These are phyloP conservation scores for Cecropterus lyciades DNA, from an alignment of 1,140 invertebrate genomes.

Conservation along the genomic window DNA sequence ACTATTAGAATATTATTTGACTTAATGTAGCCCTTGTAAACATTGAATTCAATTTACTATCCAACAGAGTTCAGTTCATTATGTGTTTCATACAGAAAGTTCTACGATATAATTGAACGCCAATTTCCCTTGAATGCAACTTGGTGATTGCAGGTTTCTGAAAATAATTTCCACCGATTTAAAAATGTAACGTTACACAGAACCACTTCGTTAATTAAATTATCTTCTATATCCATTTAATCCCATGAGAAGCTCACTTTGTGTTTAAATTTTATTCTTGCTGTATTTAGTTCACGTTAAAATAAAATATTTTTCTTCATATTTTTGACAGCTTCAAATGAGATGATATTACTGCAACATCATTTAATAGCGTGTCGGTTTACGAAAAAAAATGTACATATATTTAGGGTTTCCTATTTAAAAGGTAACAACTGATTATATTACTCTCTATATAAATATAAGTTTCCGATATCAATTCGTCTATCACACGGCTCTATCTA, in stretches of 20 bases:
- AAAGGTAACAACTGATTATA: no score
- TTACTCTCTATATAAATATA: no score
- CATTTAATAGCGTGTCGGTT: no score
- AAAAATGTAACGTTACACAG: neutral
- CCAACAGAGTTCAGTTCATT: constrained; percentile 13
- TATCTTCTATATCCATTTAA: constrained; percentile 5
- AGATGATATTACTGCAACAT: no score
- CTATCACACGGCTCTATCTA: no score
- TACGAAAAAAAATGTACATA: no score
- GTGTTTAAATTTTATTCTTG: constrained; percentile 2
- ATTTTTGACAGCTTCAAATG: no score
- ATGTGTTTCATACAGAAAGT: constrained; percentile 13
- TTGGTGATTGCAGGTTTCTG: constrained; percentile 7
- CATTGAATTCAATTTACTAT: no score
- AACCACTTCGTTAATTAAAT: constrained; percentile 22
- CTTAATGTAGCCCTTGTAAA: no score
- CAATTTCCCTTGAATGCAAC: constrained; percentile 6
- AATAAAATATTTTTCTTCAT: neutral
- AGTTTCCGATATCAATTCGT: no score
- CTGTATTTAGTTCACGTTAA: neutral
- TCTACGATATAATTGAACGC: constrained; percentile 15
- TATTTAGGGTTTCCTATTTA: no score
- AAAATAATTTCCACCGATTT: constrained; percentile 16
- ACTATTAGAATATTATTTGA: no score
- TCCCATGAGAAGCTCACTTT: neutral